Percentiles rank a stretch among this genome's conserved stretches.
Conservation (phyloP, 2,113 vertebrate genomes). For the Notechis scutatus region DNA sequence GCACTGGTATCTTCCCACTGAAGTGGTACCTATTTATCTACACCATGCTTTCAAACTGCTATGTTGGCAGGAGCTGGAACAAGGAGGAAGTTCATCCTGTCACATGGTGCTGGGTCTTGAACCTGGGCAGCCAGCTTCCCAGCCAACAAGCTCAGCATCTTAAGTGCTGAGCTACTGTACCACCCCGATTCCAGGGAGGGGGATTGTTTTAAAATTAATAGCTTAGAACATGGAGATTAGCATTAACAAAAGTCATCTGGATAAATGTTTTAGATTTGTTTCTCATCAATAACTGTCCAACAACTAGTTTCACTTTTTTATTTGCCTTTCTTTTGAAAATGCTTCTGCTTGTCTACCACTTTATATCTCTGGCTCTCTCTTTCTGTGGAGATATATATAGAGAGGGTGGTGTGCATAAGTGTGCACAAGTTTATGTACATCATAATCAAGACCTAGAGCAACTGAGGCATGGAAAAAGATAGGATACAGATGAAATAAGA, state of each 20-base stretch:
- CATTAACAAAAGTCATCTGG: neutral
- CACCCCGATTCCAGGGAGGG: neutral
- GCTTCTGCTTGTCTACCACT: neutral
- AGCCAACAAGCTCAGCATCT: neutral
- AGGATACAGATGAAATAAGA: neutral
- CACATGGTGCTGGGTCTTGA: neutral
- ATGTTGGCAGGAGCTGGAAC: neutral
- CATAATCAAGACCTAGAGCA: neutral
- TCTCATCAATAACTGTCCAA: neutral
- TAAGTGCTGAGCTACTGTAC: neutral
- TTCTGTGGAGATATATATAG: neutral
- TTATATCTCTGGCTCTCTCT: neutral
- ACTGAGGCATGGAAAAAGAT: no score
- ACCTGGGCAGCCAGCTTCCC: neutral
- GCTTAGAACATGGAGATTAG: neutral
- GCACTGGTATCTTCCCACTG: neutral
- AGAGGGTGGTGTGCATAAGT: neutral
- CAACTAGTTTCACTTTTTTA: neutral
- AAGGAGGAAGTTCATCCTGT: neutral
- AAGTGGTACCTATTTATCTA: neutral
- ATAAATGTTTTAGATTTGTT: neutral
- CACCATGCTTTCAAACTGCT: neutral
- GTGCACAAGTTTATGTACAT: neutral
- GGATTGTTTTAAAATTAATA: neutral
- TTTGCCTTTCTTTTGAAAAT: neutral